phyloP scores from a whole-genome alignment of 2,113 vertebrate species.

The Desmodus rotundus region DNA sequence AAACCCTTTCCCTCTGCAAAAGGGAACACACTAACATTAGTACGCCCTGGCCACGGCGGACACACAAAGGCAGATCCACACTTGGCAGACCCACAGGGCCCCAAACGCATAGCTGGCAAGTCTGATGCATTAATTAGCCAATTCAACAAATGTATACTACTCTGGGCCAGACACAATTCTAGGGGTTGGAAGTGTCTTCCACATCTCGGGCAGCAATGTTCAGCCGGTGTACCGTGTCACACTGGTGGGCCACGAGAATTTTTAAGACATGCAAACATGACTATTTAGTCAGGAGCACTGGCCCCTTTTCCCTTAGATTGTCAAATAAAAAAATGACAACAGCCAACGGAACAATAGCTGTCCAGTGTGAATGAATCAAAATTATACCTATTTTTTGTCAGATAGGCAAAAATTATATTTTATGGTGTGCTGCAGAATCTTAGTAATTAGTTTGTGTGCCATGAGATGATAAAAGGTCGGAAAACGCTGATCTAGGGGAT shows the following conservation, averaged over 20 bases:
- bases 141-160: not conserved
- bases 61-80: no score
- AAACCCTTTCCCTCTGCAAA: not conserved
- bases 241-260: not conserved
- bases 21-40: not conserved
- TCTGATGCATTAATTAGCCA: not conserved
- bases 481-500: not conserved
- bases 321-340: not conserved
- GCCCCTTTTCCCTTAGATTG: not conserved
- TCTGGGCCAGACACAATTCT: not conserved
- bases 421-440: not conserved
- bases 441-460: not conserved
- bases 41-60: fast-evolving
- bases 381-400: not conserved
- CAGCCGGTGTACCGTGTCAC: not conserved
- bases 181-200: not conserved
- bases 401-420: not conserved
- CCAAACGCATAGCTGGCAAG: not conserved
- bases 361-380: not conserved
- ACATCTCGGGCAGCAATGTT: not conserved
- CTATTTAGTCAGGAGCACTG: not conserved
- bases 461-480: not conserved
- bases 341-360: not conserved
- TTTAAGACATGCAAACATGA: not conserved
- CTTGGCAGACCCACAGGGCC: not conserved